A percentile compares a stretch with the other conserved stretches of the same genome.
Evolutionary conservation across 2,113 vertebrate genomes (phyloP).

Genomic region (Callipepla californica): DNA sequence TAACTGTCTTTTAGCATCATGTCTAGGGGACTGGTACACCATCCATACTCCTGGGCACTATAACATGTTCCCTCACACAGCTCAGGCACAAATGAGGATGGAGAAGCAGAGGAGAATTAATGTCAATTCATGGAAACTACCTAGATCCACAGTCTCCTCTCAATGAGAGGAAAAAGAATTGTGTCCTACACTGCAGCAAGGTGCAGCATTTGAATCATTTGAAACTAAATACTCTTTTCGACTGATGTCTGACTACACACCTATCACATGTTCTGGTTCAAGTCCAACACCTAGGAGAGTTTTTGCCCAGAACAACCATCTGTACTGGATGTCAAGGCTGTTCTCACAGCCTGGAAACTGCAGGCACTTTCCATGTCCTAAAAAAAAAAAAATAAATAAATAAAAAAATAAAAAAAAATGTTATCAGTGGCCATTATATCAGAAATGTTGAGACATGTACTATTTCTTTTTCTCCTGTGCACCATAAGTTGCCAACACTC

Average conservation of each 20-base stretch:
- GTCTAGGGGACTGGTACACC: background rate
- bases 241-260: background rate
- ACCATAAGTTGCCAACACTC: background rate
- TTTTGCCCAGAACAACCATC: background rate
- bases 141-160: background rate
- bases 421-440: background rate
- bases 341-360: background rate
- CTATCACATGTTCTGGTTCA: background rate
- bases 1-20: background rate
- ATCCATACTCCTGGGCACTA: rapidly evolving
- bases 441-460: background rate
- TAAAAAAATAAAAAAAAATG: no score
- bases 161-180: background rate
- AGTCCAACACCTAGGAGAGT: background rate
- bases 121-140: background rate
- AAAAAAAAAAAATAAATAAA: background rate
- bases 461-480: background rate
- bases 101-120: background rate
- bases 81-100: background rate
- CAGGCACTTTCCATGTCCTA: rapidly evolving
- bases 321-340: background rate
- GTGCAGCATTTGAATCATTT: background rate
- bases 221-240: background rate
- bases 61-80: background rate
- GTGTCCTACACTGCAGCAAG: background rate